Base-by-base conservation (phyloP, 2,797 vertebrate species). In the Sebastes itinus region DNA sequence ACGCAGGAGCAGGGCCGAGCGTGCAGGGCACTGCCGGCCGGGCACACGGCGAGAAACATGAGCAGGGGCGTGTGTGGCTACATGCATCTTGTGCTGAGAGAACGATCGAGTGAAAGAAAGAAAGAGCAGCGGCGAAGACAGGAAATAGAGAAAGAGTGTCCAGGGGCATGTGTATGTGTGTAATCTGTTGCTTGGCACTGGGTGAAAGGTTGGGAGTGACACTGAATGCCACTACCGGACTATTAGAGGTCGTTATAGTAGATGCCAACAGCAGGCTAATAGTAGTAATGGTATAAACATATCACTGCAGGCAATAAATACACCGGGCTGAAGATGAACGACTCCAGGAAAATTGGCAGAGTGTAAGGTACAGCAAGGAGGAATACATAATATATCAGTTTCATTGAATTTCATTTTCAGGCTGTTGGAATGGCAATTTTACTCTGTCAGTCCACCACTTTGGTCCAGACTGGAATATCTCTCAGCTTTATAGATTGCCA, bases 241-340 rank as follows among this genome's bases (percentile, higher is more conserved):
- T n/a, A 75, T 66, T 86, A 52, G 90, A 90, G 88, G 89, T 88
- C 78, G 22, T 66, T 76, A 58, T 86, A 83, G 91, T 87, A 87
- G 90, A 88, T 88, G 88, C 84, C 87, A 87, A 66, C 77, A 63
- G 76, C 13, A 16, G 55, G 86, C 80, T 83, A 83, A 88, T 81
- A 89, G 86, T 77, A 77, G 84, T 42, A 25, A 72, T 63, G 86
- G 46, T 78, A 60, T 71, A 49, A 85, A 68, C 7, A 69, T 71
- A 81, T 77, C 75, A 32, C 72, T 28, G 77, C 16, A 18, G 78
- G 75, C 66, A 76, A 88, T 83, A 78, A 85, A 85, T 81, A 89
- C 49, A 72, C 33, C 62, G 20, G 71, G 56, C 58, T 60, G 11
- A 62, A 78, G 77, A 84, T 70, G 33, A 81, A 60, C 16, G 16